Evolutionary conservation across 1,140 invertebrate species (phyloP), one percentile per base, ranked within the genome.

Genomic region (Rhynchophorus ferrugineus): DNA sequence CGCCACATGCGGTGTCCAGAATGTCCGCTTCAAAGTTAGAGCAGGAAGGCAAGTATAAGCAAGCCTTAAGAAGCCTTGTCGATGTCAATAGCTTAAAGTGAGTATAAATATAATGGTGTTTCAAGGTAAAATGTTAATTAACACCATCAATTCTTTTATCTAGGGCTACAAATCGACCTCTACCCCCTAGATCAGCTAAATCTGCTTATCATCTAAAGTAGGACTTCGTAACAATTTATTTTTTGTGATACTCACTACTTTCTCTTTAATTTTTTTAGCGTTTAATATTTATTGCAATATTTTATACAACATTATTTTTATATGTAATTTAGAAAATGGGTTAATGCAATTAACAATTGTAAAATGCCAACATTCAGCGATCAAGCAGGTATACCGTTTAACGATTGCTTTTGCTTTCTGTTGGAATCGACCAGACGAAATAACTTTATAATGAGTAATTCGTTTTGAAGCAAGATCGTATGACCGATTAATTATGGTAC

Each of bases 21-120:
- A 59, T 41, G 41, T 54, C 50, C 14, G 49, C 63, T 7, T 63
- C 64, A 2, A 67, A 70, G 49, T 54, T 62, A 3, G 63, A 68
- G 49, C 56, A 68, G 16, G 66, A 69, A 41, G 63, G 64, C 18
- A 63, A 66, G 49, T 68, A 64, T 43, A 64, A 65, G 39, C 65
- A 67, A 50, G 64, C 68, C 17, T 59, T 63, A 3, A 59, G 57
- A 29, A 63, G 58, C 44, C 60, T 66, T 17, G 60, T 68, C 37
- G 65, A 67, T 50, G 61, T 69, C 7, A 54, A 65, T 46, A 66
- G 68, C 62, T 73, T 80, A 74, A 66, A 61, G 65, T 66, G 48
- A 62, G 47, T 42, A 43, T 19, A 6, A 19, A 43, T 5, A 18
- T 7, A n/a, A 13, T 7, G 6, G 6, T 33, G 29, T 7, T 7